Conservation (phyloP, 2,888 invertebrate species). For the Tolmerus cingulatus region DNA sequence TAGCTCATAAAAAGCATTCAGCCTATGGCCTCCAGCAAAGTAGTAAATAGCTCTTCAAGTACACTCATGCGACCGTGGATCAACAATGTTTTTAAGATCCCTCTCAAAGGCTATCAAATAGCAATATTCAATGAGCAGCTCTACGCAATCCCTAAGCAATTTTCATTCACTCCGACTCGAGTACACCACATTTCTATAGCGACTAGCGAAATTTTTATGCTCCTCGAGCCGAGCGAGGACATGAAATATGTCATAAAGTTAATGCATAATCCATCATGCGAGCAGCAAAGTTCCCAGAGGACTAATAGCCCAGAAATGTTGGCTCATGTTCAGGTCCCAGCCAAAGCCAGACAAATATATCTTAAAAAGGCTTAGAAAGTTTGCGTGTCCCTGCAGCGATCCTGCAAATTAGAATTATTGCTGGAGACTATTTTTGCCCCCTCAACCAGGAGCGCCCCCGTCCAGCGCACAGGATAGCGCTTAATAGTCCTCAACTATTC, state of each 20-base stretch:
- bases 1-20: background rate
- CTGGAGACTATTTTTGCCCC: background rate
- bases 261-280: background rate
- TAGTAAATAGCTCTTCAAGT: background rate
- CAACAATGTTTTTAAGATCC: background rate
- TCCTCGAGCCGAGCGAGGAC: background rate
- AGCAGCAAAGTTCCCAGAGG: background rate
- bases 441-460: background rate
- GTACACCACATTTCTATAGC: background rate
- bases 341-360: slow-evolving; percentile 13
- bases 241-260: background rate
- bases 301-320: background rate
- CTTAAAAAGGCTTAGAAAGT: slow-evolving; percentile 8
- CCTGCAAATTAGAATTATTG: background rate
- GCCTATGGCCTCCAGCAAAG: background rate
- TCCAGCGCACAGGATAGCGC: background rate
- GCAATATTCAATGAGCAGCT: background rate
- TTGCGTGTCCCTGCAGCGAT: slow-evolving; percentile 12
- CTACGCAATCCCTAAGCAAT: background rate
- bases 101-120: background rate
- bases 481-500: background rate
- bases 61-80: background rate
- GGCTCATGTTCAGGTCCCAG: background rate
- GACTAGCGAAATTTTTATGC: background rate
- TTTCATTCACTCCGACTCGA: background rate